phyloP scores from a whole-genome alignment of 2,797 vertebrate species.

The Bradypodion pumilum region DNA sequence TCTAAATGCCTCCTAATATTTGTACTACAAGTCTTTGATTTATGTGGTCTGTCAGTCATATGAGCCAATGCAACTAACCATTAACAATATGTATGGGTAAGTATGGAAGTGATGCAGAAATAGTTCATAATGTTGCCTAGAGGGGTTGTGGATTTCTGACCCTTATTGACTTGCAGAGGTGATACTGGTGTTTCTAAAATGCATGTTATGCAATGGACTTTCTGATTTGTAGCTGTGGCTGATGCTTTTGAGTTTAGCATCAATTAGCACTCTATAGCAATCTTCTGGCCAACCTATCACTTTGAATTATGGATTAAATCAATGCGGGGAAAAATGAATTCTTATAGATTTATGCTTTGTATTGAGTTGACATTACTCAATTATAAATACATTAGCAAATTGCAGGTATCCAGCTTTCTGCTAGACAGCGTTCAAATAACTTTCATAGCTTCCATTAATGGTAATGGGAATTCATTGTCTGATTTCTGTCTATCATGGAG shows the following conservation, averaged over 20 bases:
- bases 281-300: constrained; percentile 51
- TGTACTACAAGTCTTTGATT: neutral
- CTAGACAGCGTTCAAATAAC: constrained; percentile 36
- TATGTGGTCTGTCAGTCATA: neutral
- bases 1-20: neutral
- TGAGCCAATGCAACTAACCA: neutral
- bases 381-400: constrained; percentile 63
- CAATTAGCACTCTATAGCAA: constrained; percentile 46
- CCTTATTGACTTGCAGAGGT: neutral
- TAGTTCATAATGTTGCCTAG: neutral
- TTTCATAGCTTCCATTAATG: constrained; percentile 41
- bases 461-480: constrained; percentile 51
- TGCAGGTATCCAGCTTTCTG: constrained; percentile 46
- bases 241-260: constrained; percentile 43
- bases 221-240: constrained; percentile 35
- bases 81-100: neutral
- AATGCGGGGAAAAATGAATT: constrained; percentile 53
- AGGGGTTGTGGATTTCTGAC: neutral
- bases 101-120: neutral
- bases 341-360: constrained; percentile 64
- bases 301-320: constrained; percentile 56
- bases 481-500: constrained; percentile 26
- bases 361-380: constrained; percentile 57
- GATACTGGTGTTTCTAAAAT: constrained; percentile 44
- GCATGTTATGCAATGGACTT: constrained; percentile 23